Base-by-base conservation (phyloP, 2,113 vertebrate species). In the Alligator mississippiensis region DNA sequence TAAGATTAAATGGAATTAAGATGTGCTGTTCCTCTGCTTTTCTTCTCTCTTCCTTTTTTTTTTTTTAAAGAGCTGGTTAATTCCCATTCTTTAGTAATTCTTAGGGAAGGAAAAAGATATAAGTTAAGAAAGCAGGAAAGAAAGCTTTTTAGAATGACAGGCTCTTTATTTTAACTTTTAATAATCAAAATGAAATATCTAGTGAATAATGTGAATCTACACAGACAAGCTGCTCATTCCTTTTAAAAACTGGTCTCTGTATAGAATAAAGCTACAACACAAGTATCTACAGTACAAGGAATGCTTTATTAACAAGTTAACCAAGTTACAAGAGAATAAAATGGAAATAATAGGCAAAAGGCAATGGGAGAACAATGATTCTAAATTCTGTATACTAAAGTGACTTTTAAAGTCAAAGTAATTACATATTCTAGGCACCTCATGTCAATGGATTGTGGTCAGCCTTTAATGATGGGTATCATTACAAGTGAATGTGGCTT, bases 401-500 rank as follows among this genome's bases (percentile, higher is more conserved):
- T 84, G 94, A 95, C 82, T 94, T 95, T 82, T 94, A 85, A 97
- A 93, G 88, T 74, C 90, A 93, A 93, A 96, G 68, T 58, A 93
- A 96, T 90, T 95, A 88, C 78, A 85, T 47, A 76, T 70, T 81
- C 68, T 66, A 59, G 82, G 77, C 74, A 72, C 77, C 78, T 96
- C 80, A 54, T 92, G 66, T 97, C 93, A 92, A 74, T 94, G 89
- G 84, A 94, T 90, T 90, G 74, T 96, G 89, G 78, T 96, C 93
- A 94, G 76, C 74, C 70, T 89, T 96, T 94, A 95, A 93, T 87
- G 84, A 94, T 80, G 82, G 89, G 89, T 89, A 95, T 98, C 91
- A 95, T 98, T 98, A 97, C 86, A 80, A 80, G 1, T 88, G 79
- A 92, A 93, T 92, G 75, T 88, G 30, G 34, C 90, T 97, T 97